These are phyloP conservation scores for Zenarchopterus dispar DNA, from an alignment of 2,797 vertebrate species.

Conservation along the genomic window DNA sequence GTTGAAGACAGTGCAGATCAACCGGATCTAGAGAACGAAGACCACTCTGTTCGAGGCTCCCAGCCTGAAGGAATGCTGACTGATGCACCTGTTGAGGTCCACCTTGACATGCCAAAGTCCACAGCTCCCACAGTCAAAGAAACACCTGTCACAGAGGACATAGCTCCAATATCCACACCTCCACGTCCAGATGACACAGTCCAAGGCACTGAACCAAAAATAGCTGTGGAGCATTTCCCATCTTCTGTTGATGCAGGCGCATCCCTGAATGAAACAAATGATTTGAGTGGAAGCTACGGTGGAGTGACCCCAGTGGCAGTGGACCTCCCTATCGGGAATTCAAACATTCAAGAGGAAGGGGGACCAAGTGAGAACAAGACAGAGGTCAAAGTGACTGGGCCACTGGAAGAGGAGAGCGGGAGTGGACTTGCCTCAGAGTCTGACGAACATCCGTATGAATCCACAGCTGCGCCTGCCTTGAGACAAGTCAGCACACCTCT, in stretches of 20 bases:
- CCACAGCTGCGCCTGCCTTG: constrained; percentile 74
- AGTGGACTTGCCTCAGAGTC: constrained; percentile 60
- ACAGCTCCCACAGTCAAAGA: constrained; percentile 6
- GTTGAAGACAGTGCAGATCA: constrained; percentile 20
- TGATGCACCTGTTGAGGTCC: constrained; percentile 13
- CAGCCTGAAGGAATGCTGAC: constrained; percentile 29
- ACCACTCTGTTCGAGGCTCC: constrained; percentile 27
- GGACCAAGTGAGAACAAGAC: constrained; percentile 6
- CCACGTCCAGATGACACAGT: constrained; percentile 25
- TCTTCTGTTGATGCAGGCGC: constrained; percentile 34
- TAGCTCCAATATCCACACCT: constrained; percentile 15
- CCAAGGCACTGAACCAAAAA: constrained; percentile 47
- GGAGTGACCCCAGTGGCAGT: constrained; percentile 6
- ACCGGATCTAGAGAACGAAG: constrained; percentile 32
- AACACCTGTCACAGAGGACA: constrained; percentile 13
- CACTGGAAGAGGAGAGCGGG: constrained; percentile 41
- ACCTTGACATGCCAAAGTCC: constrained; percentile 5
- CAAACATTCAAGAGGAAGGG: constrained; percentile 40
- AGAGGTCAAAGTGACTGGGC: constrained; percentile 21
- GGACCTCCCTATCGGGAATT: constrained; percentile 29
- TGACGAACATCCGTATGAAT: constrained; percentile 62
- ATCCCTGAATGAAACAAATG: constrained; percentile 21
- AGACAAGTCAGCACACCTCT: constrained; percentile 84
- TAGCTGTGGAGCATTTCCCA: constrained; percentile 15
- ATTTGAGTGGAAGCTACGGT: constrained; percentile 30